phyloP scores from a whole-genome alignment of 2,113 vertebrate species.

The Pelmatolapia mariae region DNA sequence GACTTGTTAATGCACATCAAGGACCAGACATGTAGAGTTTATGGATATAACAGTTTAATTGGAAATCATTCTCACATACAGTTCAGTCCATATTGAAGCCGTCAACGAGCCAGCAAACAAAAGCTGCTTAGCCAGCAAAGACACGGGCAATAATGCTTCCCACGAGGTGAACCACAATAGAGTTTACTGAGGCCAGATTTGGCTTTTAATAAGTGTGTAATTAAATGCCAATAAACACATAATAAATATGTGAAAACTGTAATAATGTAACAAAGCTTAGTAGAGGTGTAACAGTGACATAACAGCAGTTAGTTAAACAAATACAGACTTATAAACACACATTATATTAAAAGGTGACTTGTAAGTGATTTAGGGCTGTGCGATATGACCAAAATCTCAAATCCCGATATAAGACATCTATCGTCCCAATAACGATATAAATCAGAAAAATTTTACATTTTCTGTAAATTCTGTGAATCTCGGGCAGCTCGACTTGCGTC shows the following conservation, averaged over 20 bases:
- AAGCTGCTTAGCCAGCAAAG: background rate
- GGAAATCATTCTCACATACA: background rate
- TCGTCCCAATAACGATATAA: no score
- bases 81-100: background rate
- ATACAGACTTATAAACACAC: background rate
- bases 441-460: no score
- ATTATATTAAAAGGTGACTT: background rate
- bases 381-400: no score
- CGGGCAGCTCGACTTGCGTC: no score
- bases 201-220: no score
- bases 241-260: background rate
- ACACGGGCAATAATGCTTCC: background rate
- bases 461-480: no score
- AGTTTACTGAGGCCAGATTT: background rate
- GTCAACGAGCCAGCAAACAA: background rate
- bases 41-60: background rate
- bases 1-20: background rate
- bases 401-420: no score
- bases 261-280: background rate
- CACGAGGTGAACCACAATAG: rapidly evolving
- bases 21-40: background rate
- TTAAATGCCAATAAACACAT: background rate
- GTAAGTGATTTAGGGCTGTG: background rate
- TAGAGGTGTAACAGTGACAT: background rate
- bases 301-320: background rate